Base-by-base conservation (phyloP, 2,888 invertebrate genomes). In the Trypoxylon attenuatum region DNA sequence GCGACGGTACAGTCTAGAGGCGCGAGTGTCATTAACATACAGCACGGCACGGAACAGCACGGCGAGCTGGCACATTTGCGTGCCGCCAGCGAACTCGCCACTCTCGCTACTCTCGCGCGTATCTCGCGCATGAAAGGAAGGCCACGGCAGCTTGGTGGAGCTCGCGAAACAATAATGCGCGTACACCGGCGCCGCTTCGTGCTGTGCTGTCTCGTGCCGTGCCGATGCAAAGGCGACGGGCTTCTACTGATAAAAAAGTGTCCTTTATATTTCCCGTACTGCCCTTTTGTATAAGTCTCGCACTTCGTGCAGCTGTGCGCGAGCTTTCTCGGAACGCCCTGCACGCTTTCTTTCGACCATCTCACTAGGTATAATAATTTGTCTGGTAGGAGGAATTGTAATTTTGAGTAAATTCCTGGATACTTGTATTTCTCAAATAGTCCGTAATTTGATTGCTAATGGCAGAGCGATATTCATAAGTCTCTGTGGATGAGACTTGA, bases 11-110 rank as follows among this genome's bases (percentile, higher is more conserved):
- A n/a, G n/a, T n/a, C n/a, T n/a, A n/a, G 33, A 6, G 33, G 21
- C 55, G 49, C 61, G 61, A 53, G 45, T 55, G 45, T 58, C 70
- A 57, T 70, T 70, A 70, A 70, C 70, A 69, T 67, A 71, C 58
- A 52, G 62, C 58, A 69, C 62, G 71, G n/a, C n/a, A n/a, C n/a
- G n/a, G n/a, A n/a, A n/a, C n/a, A n/a, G n/a, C n/a, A n/a, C n/a
- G n/a, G n/a, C n/a, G n/a, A n/a, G n/a, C n/a, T n/a, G n/a, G n/a
- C 74, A 71, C 76, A 75, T 80, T 75, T 76, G 78, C 77, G 73
- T 79, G 74, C 76, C 73, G 75, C 69, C 59, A 69, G 71, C 65
- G 73, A 68, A 66, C 65, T 47, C 50, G 41, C 58, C 58, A 54
- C 76, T 67, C 38, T 41, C 23, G 50, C 45, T 52, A n/a, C n/a